Conservation (phyloP, 2,797 vertebrate species). For the Cyprinella venusta region DNA sequence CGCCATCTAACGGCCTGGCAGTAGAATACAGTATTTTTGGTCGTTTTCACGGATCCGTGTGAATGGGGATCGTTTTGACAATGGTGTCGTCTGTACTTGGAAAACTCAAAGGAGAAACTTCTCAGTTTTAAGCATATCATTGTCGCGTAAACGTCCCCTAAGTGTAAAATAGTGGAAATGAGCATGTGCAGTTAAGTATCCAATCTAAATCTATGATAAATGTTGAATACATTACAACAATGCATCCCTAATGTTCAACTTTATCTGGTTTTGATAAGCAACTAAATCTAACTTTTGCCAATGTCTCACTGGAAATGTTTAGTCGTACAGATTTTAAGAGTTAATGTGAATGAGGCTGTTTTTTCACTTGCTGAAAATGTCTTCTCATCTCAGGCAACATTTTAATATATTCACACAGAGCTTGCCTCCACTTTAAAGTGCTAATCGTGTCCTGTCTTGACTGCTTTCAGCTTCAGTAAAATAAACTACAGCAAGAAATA, state of each 20-base stretch:
- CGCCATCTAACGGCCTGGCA: no score
- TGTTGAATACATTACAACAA: not conserved
- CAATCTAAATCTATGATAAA: not conserved
- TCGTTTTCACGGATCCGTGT: no score
- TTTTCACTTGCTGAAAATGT: constrained; percentile 12
- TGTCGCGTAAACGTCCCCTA: no score
- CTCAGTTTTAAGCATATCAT: no score
- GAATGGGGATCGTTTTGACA: no score
- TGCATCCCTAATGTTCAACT: not conserved
- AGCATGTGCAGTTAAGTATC: not conserved
- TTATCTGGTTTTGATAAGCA: not conserved
- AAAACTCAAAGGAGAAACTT: no score
- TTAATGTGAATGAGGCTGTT: not conserved
- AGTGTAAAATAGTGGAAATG: not conserved
- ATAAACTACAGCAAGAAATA: constrained; percentile 7
- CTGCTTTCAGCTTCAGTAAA: constrained; percentile 21
- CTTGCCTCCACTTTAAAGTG: constrained; percentile 29
- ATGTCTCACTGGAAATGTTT: not conserved
- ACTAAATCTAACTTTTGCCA: not conserved
- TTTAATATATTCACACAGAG: constrained; percentile 29
- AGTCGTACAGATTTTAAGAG: not conserved
- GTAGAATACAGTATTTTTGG: no score
- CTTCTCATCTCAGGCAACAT: constrained; percentile 1
- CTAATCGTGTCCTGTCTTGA: constrained; percentile 8
- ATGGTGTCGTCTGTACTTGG: no score